phyloP scores from a whole-genome alignment of 2,888 invertebrate species.

The Melanchra persicariae region DNA sequence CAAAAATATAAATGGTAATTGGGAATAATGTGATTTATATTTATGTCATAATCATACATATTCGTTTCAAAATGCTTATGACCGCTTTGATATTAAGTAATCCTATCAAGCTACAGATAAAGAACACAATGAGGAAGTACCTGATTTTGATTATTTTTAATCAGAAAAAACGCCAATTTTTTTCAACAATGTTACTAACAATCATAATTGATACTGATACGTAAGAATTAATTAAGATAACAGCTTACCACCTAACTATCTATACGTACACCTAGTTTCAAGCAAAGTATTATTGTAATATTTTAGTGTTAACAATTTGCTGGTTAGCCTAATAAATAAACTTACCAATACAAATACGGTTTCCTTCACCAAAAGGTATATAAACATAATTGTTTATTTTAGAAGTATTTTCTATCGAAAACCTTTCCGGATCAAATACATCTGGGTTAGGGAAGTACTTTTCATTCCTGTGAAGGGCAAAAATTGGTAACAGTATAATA shows the following conservation, averaged over 20 bases:
- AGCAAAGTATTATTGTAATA: too few relatives aligned
- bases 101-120: not conserved
- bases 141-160: not conserved
- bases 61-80: not conserved
- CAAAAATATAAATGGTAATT: not conserved
- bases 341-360: slow-evolving; percentile 88
- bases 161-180: not conserved
- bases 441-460: slow-evolving; percentile 81
- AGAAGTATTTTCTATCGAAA: slow-evolving; percentile 72
- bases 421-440: slow-evolving; percentile 86
- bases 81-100: not conserved
- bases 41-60: not conserved
- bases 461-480: slow-evolving; percentile 79
- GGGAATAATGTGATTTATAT: not conserved
- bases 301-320: too few relatives aligned
- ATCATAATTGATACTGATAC: not conserved
- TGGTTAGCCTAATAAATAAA: too few relatives aligned
- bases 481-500: slow-evolving; percentile 72
- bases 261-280: too few relatives aligned
- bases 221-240: slow-evolving; percentile 9
- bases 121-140: not conserved
- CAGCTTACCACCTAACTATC: too few relatives aligned
- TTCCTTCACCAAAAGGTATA: slow-evolving; percentile 89
- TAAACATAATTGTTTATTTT: slow-evolving; percentile 78
- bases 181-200: not conserved